Evolutionary conservation across 2,797 vertebrate genomes (phyloP).

Genomic region (Xerus rutilus): DNA sequence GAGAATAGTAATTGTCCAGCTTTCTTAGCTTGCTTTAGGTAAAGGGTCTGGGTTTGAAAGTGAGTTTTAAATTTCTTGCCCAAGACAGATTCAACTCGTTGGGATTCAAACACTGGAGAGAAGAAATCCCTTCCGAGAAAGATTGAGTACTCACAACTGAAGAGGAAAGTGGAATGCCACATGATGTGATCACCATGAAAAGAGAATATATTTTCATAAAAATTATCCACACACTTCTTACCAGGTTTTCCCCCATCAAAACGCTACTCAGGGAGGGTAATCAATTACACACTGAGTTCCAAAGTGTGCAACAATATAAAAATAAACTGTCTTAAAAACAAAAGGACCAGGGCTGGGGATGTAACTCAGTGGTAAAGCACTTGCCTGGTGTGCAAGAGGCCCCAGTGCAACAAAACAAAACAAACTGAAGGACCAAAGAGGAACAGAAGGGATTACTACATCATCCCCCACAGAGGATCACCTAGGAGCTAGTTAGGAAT

Average conservation of each 20-base stretch:
- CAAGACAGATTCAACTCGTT: background rate
- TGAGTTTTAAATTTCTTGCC: background rate
- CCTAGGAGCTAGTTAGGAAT: background rate
- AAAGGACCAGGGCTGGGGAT: background rate
- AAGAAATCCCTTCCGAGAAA: background rate
- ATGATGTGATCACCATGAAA: background rate
- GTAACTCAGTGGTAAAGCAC: background rate
- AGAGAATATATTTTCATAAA: background rate
- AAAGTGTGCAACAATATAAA: background rate
- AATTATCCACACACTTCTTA: slow-evolving; percentile 5
- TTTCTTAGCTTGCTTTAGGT: background rate
- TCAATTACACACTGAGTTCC: background rate
- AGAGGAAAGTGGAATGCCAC: background rate
- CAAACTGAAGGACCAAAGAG: background rate
- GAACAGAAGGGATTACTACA: background rate
- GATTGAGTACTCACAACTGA: background rate
- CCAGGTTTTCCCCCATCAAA: background rate
- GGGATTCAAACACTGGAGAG: slow-evolving; percentile 1
- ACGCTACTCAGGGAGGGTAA: background rate
- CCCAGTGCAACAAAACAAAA: background rate
- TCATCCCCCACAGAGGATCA: background rate
- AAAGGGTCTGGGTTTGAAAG: slow-evolving; percentile 50
- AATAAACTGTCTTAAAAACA: slow-evolving; percentile 15
- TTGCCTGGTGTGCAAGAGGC: background rate
- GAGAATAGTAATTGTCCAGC: slow-evolving; percentile 9